Conservation (phyloP, 2,113 vertebrate genomes). For the Megaceryle maxima region DNA sequence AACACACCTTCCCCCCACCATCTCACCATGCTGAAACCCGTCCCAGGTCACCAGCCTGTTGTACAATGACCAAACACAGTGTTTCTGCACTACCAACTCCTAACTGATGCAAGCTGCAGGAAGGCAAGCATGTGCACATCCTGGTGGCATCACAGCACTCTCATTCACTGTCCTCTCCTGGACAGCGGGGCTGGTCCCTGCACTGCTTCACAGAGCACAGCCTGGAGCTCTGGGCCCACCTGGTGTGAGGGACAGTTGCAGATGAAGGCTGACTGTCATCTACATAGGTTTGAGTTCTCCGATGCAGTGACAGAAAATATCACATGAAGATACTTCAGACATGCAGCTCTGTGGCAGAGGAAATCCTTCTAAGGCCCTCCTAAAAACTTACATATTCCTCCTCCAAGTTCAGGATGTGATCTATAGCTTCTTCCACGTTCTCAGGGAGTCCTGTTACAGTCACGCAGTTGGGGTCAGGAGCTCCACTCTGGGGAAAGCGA, state of each 20-base stretch:
- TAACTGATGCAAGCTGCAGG: background rate
- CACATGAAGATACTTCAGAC: background rate
- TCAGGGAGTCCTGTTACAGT: slow-evolving; percentile 95
- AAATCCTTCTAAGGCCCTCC: background rate
- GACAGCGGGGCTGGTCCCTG: background rate
- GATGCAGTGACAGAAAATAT: background rate
- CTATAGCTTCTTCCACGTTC: slow-evolving; percentile 96
- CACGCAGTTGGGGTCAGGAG: slow-evolving; percentile 92
- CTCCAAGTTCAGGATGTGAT: slow-evolving; percentile 96
- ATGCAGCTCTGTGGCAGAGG: background rate
- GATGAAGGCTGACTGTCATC: background rate
- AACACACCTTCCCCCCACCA: background rate
- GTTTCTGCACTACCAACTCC: background rate
- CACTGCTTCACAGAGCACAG: background rate
- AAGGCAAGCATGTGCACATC: background rate
- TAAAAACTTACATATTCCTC: slow-evolving; percentile 91
- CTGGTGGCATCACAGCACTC: background rate
- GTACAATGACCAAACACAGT: background rate
- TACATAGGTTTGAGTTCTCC: background rate
- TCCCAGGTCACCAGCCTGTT: background rate
- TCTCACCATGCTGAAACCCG: background rate
- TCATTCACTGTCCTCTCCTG: background rate
- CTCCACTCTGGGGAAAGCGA: slow-evolving; percentile 93
- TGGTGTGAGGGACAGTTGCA: background rate
- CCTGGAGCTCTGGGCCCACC: background rate